Percentiles rank a stretch among this genome's conserved stretches.
phyloP scores from a whole-genome alignment of 2,888 invertebrate species.

The Erpobdella octoculata region DNA sequence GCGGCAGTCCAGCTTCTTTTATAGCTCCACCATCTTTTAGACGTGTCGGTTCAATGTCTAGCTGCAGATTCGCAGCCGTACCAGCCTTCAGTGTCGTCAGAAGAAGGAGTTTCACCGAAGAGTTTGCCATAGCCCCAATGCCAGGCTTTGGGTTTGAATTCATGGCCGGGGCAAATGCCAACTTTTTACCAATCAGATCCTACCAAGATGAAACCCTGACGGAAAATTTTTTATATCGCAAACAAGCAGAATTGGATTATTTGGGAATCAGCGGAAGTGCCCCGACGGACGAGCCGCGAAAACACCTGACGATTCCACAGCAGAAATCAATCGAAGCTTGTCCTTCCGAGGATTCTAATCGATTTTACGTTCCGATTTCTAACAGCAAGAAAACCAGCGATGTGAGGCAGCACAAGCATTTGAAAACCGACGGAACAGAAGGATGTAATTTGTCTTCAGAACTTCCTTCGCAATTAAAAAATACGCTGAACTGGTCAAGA shows the following conservation, averaged over 20 bases:
- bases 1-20: not conserved
- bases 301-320: no score
- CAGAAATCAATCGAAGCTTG: no score
- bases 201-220: not conserved
- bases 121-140: slow-evolving; percentile 21
- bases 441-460: no score
- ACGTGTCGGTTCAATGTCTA: not conserved
- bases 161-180: slow-evolving; percentile 1
- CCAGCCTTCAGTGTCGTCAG: slow-evolving; percentile 24
- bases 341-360: no score
- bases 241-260: not conserved
- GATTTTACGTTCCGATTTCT: no score
- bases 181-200: not conserved
- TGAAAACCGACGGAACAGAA: no score
- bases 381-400: no score
- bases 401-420: no score
- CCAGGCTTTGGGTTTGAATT: slow-evolving; percentile 3
- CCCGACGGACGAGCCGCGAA: no score
- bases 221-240: not conserved
- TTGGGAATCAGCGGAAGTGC: not conserved
- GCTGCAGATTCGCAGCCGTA: slow-evolving; percentile 14
- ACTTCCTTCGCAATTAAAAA: no score
- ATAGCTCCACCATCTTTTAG: slow-evolving; percentile 3
- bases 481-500: no score
- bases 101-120: slow-evolving; percentile 24